Base-by-base conservation (phyloP, 2,888 invertebrate genomes). In the Keiferia lycopersicella region DNA sequence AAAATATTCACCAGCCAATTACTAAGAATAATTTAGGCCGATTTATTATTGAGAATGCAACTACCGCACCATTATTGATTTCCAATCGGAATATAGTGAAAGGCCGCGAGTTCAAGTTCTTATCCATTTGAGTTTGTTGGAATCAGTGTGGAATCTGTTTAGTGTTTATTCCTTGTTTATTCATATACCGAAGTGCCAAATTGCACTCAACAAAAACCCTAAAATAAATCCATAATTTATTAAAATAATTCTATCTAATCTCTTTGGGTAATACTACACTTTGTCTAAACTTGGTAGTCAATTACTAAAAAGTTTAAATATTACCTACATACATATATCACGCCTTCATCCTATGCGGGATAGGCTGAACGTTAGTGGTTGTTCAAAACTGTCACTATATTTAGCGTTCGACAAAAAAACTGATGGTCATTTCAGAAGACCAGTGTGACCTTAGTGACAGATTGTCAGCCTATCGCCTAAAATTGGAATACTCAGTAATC, bases 1-100 rank as follows among this genome's bases (percentile, higher is more conserved):
- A 45, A 48, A n/a, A 30, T 61, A 20, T 45, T 61, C 60, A 61
- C 60, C 30, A 61, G 60, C 60, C 60, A 45, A 61, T 41, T 39
- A n/a, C 38, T 58, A 34, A 34, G 34, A 57, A 18, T 14, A 12
- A n/a, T 6, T 58, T 58, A 58, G 58, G 58, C 58, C 39, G 26
- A 56, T 26, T 56, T 56, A 56, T 56, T 20, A 45, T 45, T 45
- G 45, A 45, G 45, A 45, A n/a, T 45, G n/a, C 16, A 16, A 16
- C n/a, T n/a, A 16, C 2, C 45, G 4, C 16, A 45, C 45, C n/a
- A 45, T 16, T 45, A 45, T 45, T 45, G 45, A 45, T n/a, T 45
- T n/a, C 4, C 45, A 41, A 41, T 11, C 11, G 11, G 8, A 14
- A 14, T 26, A n/a, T n/a, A n/a, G n/a, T n/a, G n/a, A n/a, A n/a